These are phyloP conservation scores for Criorhina ranunculi DNA, from an alignment of 2,888 invertebrate genomes.

Conservation along the genomic window DNA sequence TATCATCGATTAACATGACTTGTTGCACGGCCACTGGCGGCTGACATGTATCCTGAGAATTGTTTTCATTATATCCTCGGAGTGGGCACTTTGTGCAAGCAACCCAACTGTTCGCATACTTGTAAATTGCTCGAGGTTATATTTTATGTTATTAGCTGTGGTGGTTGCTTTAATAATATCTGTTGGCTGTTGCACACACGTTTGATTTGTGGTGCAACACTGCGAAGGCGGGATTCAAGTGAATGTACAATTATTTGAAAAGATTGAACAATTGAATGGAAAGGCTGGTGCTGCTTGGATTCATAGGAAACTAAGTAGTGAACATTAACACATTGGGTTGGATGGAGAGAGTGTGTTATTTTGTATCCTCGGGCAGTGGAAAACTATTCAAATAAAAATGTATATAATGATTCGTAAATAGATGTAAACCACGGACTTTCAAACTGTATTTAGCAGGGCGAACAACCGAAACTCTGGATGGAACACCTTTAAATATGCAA, in stretches of 20 bases:
- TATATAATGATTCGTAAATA: background rate
- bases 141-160: constrained; percentile 60
- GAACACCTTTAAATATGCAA: constrained; percentile 25
- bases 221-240: constrained; percentile 58
- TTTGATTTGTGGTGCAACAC: constrained; percentile 67
- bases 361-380: background rate
- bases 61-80: constrained; percentile 61
- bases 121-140: constrained; percentile 58
- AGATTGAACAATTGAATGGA: constrained; percentile 47
- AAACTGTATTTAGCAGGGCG: constrained; percentile 33
- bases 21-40: constrained; percentile 70
- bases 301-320: constrained; percentile 31
- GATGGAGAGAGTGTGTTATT: background rate
- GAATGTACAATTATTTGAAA: constrained; percentile 59
- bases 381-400: background rate
- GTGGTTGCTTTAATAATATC: constrained; percentile 57
- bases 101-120: constrained; percentile 51
- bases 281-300: constrained; percentile 3
- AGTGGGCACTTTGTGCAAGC: constrained; percentile 40
- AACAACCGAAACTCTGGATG: background rate
- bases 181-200: constrained; percentile 51
- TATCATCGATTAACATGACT: constrained; percentile 76
- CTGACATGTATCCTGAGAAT: constrained; percentile 72
- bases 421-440: background rate
- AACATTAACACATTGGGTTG: constrained; percentile 36